A percentile compares a stretch with the other conserved stretches of the same genome.
Evolutionary conservation across 1,140 invertebrate species (phyloP).

Genomic region (Drosophila lacertosa): DNA sequence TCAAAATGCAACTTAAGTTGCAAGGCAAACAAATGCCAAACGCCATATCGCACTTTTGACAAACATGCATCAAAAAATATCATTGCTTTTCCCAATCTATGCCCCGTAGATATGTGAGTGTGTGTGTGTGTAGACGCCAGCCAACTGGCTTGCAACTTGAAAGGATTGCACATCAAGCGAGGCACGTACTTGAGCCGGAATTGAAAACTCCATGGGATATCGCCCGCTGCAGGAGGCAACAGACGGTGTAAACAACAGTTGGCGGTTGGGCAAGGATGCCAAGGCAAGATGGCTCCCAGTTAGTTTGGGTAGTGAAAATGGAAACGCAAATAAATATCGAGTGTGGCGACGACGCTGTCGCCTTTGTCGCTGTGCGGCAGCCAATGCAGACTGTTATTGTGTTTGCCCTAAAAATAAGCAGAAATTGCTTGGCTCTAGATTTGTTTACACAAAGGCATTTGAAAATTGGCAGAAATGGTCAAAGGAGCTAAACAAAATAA

Average conservation of each 20-base stretch:
- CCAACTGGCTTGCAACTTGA: slow-evolving; percentile 21
- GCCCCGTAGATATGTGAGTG: not conserved
- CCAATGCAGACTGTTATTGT: slow-evolving; percentile 48
- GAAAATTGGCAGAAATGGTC: slow-evolving; percentile 59
- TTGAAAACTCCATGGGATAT: slow-evolving; percentile 57
- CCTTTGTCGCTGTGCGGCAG: slow-evolving; percentile 12
- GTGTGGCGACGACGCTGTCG: slow-evolving; percentile 33
- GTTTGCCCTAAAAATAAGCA: slow-evolving; percentile 53
- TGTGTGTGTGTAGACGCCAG: not conserved
- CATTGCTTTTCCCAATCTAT: not conserved
- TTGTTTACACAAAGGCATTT: slow-evolving; percentile 69
- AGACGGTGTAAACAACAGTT: not conserved
- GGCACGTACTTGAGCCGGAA: slow-evolving; percentile 55
- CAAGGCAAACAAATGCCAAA: slow-evolving; percentile 32
- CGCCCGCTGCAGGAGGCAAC: slow-evolving; percentile 14
- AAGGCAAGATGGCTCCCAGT: not conserved
- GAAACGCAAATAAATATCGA: slow-evolving; percentile 72
- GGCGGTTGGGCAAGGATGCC: not conserved
- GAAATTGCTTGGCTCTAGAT: slow-evolving; percentile 50
- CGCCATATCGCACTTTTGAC: slow-evolving; percentile 51
- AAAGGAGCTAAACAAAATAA: slow-evolving; percentile 59
- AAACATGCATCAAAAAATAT: slow-evolving; percentile 51
- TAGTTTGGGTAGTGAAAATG: slow-evolving; percentile 49
- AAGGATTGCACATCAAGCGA: slow-evolving; percentile 53
- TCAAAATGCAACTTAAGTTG: slow-evolving; percentile 13